Evolutionary conservation across 2,888 invertebrate species (phyloP).

Genomic region (Lydus trimaculatus): DNA sequence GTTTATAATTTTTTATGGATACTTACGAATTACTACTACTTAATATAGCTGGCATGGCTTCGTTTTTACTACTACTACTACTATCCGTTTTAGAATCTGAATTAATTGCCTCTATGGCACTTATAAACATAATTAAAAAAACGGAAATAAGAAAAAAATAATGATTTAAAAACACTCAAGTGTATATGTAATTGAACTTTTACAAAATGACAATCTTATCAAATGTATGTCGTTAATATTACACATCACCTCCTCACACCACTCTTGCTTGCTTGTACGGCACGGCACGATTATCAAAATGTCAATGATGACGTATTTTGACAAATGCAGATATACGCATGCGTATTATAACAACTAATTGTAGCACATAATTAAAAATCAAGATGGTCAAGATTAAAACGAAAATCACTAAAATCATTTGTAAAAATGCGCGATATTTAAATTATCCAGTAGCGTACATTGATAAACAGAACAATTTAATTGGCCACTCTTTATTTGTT

Average conservation of each 20-base stretch:
- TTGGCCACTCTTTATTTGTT: no score
- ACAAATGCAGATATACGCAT: background rate
- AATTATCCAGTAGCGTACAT: no score
- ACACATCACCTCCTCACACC: background rate
- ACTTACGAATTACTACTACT: constrained; percentile 58
- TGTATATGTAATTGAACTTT: constrained; percentile 11
- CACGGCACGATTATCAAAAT: background rate
- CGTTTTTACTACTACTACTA: constrained; percentile 51
- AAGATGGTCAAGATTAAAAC: no score
- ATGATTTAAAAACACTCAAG: constrained; percentile 24
- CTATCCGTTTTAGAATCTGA: constrained; percentile 54
- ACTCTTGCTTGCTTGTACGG: no score
- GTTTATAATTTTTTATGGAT: constrained; percentile 20
- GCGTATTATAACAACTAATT: background rate
- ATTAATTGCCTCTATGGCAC: constrained; percentile 58
- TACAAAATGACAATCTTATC: constrained; percentile 25
- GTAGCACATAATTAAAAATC: background rate
- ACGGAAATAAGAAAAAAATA: constrained; percentile 41
- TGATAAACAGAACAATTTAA: no score
- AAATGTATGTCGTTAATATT: constrained; percentile 5
- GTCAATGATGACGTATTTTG: background rate
- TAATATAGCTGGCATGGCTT: constrained; percentile 60
- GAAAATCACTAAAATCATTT: no score
- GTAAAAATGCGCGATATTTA: no score
- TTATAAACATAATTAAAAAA: constrained; percentile 61